Evolutionary conservation across 2,888 invertebrate species (phyloP), one percentile per base, ranked within the genome.

Genomic region (Imbricaverruca yamaguchii): DNA sequence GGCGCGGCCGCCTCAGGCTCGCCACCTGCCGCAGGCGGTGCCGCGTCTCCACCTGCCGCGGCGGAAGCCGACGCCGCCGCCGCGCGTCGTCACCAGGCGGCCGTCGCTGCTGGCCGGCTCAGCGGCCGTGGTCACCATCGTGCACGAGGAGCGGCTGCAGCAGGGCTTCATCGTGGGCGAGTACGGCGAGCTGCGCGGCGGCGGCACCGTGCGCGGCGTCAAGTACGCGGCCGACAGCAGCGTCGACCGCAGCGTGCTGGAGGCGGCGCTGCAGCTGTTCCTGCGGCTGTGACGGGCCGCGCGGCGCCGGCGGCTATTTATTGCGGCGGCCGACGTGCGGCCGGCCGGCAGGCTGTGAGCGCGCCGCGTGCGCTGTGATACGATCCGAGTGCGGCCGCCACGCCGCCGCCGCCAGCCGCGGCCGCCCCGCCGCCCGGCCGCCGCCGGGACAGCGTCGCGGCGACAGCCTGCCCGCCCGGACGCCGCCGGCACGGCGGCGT

Each of bases 201-300:
- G 74, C 74, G 74, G 74, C 74, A 53, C 53, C 53, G 74, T 74
- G 74, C 74, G 74, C 15, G 74, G 74, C 39, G 74, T 74, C 53
- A 74, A 74, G 74, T 74, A 74, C 74, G 53, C 53, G 18, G 74
- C 74, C 53, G 53, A 39, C 74, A 74, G 74, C 74, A 53, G 53
- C 74, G 74, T 74, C 18, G 74, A 74, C 53, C 74, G 74, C 18
- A 10, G 74, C 18, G 53, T 74, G 53, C 74, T 74, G 18, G 74
- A 74, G 74, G 53, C 15, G 74, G 74, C 74, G 74, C 74, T 74
- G 15, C 39, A 25, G 74, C 53, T 53, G 18, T 74, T 74, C 74
- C 74, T 74, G 53, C 25, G 21, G 18, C 74, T 74, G 39, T 74
- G 74, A 74, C 18, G 8, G 7, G 65, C 65, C 18, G 9, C 65